Base-by-base conservation (phyloP, 2,888 invertebrate species). In the Yponomeuta evonymella region DNA sequence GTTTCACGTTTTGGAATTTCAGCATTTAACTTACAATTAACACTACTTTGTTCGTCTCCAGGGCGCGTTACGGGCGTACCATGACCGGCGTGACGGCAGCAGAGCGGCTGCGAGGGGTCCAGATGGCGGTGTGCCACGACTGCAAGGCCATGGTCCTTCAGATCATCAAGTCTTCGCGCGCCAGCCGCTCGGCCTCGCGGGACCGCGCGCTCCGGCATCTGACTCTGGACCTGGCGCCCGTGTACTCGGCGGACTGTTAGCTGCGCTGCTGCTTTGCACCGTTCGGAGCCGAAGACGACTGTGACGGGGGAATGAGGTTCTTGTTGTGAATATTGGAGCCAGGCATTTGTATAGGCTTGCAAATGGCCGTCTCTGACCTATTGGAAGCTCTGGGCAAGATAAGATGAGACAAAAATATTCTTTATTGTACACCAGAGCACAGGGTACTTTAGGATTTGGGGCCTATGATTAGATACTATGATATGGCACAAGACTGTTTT, bases 131-230 rank as follows among this genome's bases (percentile, higher is more conserved):
- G 69, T 98, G 98, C 85, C 96, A 97, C 86, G 98, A 98, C 93
- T 98, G 98, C 92, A 97, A 97, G 85, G 96, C 96, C 73, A 96
- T 98, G 96, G 97, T 98, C 73, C 94, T 97, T 78, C 97, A 98
- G 91, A 98, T 98, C 84, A 98, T 98, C 83, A 96, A 97, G 88
- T 97, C 97, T 33, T 96, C 97, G 75, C 95, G 95, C 84, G 96
- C 95, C 72, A 96, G 95, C 74, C 94, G 97, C 79, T 95, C 97
- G 72, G 96, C 96, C 72, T 96, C 95, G 72, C 94, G 97, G 77
- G 96, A 96, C 92, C 95, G 96, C 83, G 95, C 96, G 76, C 93
- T 97, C 75, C 94, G 96, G 73, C 96, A 95, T 87, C 94, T 97
- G 80, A 97, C 97, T 64, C 94, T 97, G 68, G 96, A 97, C 89